Percentiles rank a stretch among this genome's conserved stretches.
Conservation (phyloP, 1,140 invertebrate genomes). For the Rhyzopertha dominica region DNA sequence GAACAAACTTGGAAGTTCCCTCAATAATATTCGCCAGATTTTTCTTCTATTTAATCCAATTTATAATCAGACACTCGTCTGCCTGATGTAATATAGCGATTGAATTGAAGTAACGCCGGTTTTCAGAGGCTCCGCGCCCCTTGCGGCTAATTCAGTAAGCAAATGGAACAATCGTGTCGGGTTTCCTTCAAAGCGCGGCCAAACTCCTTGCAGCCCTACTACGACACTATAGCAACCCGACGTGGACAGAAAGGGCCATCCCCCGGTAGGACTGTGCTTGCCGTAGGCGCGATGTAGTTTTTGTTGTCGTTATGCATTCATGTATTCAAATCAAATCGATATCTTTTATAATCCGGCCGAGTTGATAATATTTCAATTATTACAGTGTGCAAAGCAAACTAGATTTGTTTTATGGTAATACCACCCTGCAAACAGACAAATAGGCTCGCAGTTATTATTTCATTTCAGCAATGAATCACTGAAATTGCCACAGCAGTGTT, state of each 20-base stretch:
- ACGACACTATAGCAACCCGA: not conserved
- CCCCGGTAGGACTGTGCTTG: not conserved
- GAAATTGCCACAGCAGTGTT: too few species aligned
- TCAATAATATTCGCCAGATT: constrained; percentile 22
- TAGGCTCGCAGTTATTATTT: too few species aligned
- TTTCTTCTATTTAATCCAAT: constrained; percentile 23
- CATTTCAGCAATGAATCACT: too few species aligned
- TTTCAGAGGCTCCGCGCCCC: too few species aligned
- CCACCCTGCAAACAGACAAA: too few species aligned
- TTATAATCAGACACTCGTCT: constrained; percentile 27
- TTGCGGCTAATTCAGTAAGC: constrained; percentile 5
- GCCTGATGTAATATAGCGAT: constrained; percentile 20
- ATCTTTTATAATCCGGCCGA: constrained; percentile 28
- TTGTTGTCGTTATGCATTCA: constrained; percentile 11
- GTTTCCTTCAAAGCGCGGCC: constrained; percentile 6
- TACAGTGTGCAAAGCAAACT: constrained; percentile 12
- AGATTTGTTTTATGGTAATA: constrained; percentile 23
- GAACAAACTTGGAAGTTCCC: constrained; percentile 17
- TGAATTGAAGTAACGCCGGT: constrained; percentile 17
- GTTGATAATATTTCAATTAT: constrained; percentile 29
- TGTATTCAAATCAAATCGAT: constrained; percentile 29
- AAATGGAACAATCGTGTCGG: constrained; percentile 14
- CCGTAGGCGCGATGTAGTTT: not conserved
- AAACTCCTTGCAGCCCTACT: not conserved
- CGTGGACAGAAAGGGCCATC: not conserved